phyloP scores from a whole-genome alignment of 2,797 vertebrate genomes.

The Iguana delicatissima region DNA sequence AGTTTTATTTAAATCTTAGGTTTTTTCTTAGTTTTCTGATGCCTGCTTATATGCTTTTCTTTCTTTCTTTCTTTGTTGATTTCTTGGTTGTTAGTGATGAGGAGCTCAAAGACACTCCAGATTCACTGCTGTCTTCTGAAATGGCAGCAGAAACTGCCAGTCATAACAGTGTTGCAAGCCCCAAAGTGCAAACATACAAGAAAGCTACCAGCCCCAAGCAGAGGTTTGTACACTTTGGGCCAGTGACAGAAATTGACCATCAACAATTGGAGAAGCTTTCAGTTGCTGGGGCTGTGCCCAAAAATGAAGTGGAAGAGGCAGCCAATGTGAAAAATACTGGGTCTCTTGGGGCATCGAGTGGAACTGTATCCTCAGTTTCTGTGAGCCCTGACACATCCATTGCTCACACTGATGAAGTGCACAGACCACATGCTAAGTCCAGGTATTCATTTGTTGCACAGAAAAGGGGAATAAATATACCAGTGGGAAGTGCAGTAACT shows the following conservation, averaged over 20 bases:
- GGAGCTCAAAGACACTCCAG: conserved; percentile 58
- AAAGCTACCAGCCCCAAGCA: conserved; percentile 79
- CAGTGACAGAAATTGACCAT: conserved; percentile 93
- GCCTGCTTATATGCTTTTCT: conserved; percentile 52
- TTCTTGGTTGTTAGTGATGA: conserved; percentile 83
- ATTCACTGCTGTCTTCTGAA: conserved; percentile 69
- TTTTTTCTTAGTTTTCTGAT: not conserved
- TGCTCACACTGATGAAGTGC: conserved; percentile 38
- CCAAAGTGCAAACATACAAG: conserved; percentile 83
- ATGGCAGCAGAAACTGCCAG: conserved; percentile 80
- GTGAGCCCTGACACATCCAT: conserved; percentile 3
- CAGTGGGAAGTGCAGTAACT: conserved; percentile 7
- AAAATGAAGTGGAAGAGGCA: conserved; percentile 51
- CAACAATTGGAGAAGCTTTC: conserved; percentile 85
- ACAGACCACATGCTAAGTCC: conserved; percentile 56
- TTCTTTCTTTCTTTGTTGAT: conserved; percentile 56
- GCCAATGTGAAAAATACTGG: not conserved
- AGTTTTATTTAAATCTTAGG: conserved; percentile 47
- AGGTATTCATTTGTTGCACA: conserved; percentile 75
- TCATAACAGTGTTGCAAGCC: conserved; percentile 79
- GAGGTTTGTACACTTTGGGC: conserved; percentile 93
- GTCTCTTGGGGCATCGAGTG: conserved; percentile 8
- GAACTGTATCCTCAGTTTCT: conserved; percentile 31
- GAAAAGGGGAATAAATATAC: conserved; percentile 44
- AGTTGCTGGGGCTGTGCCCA: conserved; percentile 78